Percentiles rank a stretch among this genome's conserved stretches.
These are phyloP conservation scores for Stylophora pistillata DNA, from an alignment of 64 coral and sea anemone species.

Conservation along the genomic window DNA sequence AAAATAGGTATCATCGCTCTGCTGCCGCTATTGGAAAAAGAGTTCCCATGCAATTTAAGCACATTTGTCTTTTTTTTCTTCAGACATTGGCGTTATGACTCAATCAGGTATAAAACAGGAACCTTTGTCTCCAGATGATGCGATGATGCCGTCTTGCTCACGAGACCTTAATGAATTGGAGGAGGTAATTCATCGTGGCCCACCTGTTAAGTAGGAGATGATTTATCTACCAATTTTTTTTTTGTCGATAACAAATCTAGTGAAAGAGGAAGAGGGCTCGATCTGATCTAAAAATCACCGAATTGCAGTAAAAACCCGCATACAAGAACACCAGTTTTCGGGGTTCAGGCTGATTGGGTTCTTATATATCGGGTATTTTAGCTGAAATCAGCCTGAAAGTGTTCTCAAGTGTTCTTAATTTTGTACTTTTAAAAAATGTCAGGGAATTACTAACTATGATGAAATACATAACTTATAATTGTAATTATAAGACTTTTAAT, in stretches of 20 bases:
- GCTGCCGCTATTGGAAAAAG: background rate
- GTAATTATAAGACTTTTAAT: too few species aligned
- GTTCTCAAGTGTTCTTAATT: slow-evolving; percentile 87
- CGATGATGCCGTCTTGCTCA: slow-evolving; percentile 14
- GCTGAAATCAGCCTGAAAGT: slow-evolving; percentile 78
- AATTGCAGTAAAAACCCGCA: slow-evolving; percentile 57
- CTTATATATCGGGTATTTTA: slow-evolving; percentile 73
- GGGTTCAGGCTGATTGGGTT: slow-evolving; percentile 77
- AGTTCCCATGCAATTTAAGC: background rate
- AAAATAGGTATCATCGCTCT: too few species aligned
- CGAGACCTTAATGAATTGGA: slow-evolving; percentile 15
- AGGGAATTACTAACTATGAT: too few species aligned
- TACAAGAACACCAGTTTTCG: slow-evolving; percentile 70
- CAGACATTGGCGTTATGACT: slow-evolving; percentile 45
- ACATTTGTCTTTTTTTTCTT: background rate
- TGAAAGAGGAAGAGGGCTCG: background rate
- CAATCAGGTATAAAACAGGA: slow-evolving; percentile 35
- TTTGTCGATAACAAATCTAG: background rate
- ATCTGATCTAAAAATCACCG: too few species aligned
- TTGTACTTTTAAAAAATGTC: too few species aligned
- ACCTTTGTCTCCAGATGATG: slow-evolving; percentile 13
- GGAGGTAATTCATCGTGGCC: slow-evolving; percentile 11
- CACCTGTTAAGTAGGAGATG: background rate
- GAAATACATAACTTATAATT: too few species aligned
- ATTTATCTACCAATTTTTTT: too few species aligned